Base-by-base conservation (phyloP, 2,888 invertebrate species). In the Eumacrocentrus americanus region DNA sequence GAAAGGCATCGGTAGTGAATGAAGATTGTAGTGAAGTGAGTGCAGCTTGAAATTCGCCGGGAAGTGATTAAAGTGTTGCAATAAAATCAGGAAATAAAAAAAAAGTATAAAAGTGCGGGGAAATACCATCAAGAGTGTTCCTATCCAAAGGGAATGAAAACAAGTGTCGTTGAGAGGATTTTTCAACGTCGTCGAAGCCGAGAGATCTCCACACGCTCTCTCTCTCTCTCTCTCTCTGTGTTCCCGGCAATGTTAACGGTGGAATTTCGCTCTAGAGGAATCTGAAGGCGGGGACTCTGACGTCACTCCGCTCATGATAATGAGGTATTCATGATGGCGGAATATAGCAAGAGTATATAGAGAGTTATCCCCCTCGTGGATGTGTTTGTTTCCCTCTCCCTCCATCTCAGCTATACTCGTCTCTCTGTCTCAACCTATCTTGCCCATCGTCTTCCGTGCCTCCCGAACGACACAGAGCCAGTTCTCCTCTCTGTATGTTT, bases 291-390 rank as follows among this genome's bases (percentile, higher is more conserved):
- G 83, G 84, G 85, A 84, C 84, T 84, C 86, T 89, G 89, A 89
- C 89, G 90, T 89, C 89, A 89, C 86, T 80, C 75, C 78, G 79
- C 80, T 84, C 88, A 86, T 88, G 88, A 88, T 89, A 89, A 89
- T 89, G 89, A 87, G 89, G 88, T 89, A 89, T 90, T 88, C 89
- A 90, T 90, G 88, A 90, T 90, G 90, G 90, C 89, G 88, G 89
- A 87, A 86, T 29, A 29, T 87, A 88, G 87, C 87, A 70, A 64
- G 61, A 67, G 70, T 68, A 69, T 66, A 62, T 60, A 63, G 53
- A 64, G 64, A 64, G 57, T 46, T 65, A 61, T 63, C 53, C 60
- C 75, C 68, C 70, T 58, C 63, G 68, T 62, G 71, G 69, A 68
- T 73, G 78, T 68, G 68, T 67, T 67, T 63, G 63, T 70, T 67